Percentiles rank a stretch among this genome's conserved stretches.
These are phyloP conservation scores for Cuculus canorus DNA, from an alignment of 2,797 vertebrate species.

Conservation along the genomic window DNA sequence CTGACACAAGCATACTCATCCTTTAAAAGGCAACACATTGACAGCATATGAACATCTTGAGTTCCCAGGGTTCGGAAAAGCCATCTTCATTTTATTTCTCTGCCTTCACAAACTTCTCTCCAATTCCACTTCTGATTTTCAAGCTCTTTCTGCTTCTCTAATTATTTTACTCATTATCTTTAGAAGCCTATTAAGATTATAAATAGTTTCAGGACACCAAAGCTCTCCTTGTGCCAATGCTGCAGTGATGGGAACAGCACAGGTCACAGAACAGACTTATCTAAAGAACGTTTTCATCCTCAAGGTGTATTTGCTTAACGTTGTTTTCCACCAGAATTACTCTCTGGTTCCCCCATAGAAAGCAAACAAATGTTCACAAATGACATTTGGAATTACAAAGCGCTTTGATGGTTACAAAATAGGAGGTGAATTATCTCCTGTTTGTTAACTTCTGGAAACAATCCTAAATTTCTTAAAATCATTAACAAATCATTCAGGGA, in stretches of 20 bases:
- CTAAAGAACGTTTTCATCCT: background rate
- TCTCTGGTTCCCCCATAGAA: background rate
- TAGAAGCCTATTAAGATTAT: background rate
- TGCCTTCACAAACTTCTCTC: background rate
- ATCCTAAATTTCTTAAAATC: background rate
- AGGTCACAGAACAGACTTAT: background rate
- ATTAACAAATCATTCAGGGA: background rate
- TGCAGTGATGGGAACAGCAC: background rate
- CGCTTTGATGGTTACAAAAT: background rate
- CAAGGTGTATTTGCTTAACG: background rate
- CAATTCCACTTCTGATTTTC: background rate
- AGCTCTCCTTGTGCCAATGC: background rate
- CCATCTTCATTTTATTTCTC: background rate
- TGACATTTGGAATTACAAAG: background rate
- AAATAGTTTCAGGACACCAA: background rate
- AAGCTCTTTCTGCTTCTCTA: background rate
- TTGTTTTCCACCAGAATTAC: background rate
- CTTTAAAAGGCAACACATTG: background rate
- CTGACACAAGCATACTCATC: background rate
- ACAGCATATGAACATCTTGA: fast-evolving
- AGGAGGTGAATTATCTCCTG: background rate
- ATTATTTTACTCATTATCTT: background rate
- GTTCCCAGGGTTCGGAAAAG: background rate
- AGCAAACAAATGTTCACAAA: background rate
- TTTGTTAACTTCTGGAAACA: background rate